These are phyloP conservation scores for Mormyrus proboscirostris DNA, from an alignment of 2,797 vertebrate species.

Conservation along the genomic window DNA sequence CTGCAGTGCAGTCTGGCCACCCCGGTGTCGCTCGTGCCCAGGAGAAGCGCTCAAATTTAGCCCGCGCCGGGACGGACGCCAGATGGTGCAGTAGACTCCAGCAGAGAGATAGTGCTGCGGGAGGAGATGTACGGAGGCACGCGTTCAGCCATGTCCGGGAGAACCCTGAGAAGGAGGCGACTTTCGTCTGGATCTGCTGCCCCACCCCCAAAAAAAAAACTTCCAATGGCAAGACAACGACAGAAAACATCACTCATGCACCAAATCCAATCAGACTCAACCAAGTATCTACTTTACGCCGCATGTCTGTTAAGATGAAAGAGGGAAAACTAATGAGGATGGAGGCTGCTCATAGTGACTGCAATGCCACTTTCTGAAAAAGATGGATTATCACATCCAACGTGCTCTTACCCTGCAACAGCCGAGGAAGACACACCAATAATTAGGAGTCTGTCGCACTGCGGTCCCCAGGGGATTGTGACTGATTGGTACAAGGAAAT, in stretches of 20 bases:
- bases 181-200: background rate
- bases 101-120: conserved; percentile 29
- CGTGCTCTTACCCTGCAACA: background rate
- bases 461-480: background rate
- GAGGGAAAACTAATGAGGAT: background rate
- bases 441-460: background rate
- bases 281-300: background rate
- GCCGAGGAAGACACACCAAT: background rate
- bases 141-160: conserved; percentile 15
- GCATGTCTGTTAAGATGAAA: background rate
- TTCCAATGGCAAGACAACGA: background rate
- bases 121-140: conserved; percentile 3
- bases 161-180: conserved; percentile 19
- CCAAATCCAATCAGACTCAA: background rate
- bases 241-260: background rate
- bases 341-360: background rate
- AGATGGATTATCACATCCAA: background rate
- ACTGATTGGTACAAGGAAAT: background rate
- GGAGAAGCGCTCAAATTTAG: background rate
- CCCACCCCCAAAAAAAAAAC: background rate
- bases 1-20: conserved; percentile 61
- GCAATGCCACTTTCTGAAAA: background rate
- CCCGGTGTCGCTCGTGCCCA: background rate
- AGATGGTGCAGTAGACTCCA: conserved; percentile 34
- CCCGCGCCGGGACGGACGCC: conserved; percentile 28